These are phyloP conservation scores for Paramormyrops hopkinsi DNA, from an alignment of 2,797 vertebrate species.

Conservation along the genomic window DNA sequence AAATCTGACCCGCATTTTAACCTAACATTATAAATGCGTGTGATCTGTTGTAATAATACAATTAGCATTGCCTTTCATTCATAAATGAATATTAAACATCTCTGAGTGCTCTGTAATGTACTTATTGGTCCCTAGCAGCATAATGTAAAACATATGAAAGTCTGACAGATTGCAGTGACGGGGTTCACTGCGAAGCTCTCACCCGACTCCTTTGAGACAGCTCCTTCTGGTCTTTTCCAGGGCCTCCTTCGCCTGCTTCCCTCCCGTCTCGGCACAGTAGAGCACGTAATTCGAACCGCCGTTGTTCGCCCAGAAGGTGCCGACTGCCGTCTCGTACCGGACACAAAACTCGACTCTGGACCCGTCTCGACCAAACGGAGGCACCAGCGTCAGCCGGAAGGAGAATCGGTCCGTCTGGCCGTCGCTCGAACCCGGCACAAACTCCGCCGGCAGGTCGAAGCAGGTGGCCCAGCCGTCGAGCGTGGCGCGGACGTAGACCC, in stretches of 20 bases:
- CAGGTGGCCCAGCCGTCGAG: constrained; percentile 78
- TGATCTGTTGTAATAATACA: background rate
- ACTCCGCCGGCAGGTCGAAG: constrained; percentile 83
- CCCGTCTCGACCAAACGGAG: constrained; percentile 73
- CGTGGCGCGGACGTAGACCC: constrained; percentile 73
- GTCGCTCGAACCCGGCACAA: constrained; percentile 83
- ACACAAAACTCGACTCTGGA: constrained; percentile 84
- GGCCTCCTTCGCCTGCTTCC: constrained; percentile 51
- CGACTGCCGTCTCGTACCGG: constrained; percentile 76
- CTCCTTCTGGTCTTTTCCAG: constrained; percentile 73
- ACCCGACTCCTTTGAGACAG: constrained; percentile 84
- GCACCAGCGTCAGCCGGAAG: constrained; percentile 76
- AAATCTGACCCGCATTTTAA: background rate
- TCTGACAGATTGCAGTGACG: constrained; percentile 24
- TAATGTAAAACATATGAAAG: constrained; percentile 24
- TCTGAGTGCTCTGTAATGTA: constrained; percentile 11
- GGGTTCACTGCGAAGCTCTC: constrained; percentile 48
- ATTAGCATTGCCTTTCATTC: constrained; percentile 13
- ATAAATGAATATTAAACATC: constrained; percentile 6
- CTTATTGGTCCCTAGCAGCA: background rate
- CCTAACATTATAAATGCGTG: constrained; percentile 10
- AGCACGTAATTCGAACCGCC: constrained; percentile 77
- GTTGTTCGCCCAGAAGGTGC: constrained; percentile 91
- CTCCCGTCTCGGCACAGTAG: constrained; percentile 74
- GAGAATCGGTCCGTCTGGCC: constrained; percentile 80